Conservation (phyloP, 2,888 invertebrate species). For the Calephelis perditalis region DNA sequence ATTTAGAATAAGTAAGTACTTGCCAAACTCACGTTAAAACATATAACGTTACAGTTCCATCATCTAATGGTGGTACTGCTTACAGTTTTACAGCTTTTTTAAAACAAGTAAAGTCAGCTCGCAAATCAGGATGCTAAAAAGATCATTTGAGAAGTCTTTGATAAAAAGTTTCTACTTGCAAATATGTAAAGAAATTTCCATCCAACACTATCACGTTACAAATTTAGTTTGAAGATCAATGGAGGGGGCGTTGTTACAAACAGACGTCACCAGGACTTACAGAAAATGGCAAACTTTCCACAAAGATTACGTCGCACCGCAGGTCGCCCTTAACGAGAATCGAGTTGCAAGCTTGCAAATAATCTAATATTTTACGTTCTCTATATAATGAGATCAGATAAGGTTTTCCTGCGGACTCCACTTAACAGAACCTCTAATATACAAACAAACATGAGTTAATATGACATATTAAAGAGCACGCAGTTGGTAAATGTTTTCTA, state of each 20-base stretch:
- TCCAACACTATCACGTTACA: not conserved
- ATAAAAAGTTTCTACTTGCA: no score
- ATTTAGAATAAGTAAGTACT: no score
- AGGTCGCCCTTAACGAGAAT: slow-evolving; percentile 11
- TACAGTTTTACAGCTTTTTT: no score
- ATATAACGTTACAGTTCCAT: no score
- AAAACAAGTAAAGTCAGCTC: no score
- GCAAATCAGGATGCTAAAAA: no score
- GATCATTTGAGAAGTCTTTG: no score
- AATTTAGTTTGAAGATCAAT: slow-evolving; percentile 11
- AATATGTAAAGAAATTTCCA: not conserved
- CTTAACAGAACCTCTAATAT: slow-evolving; percentile 14
- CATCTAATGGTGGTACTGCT: no score
- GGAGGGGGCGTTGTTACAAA: not conserved
- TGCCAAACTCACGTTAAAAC: no score
- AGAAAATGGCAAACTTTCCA: slow-evolving; percentile 12
- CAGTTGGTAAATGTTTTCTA: no score
- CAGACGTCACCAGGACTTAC: slow-evolving; percentile 4
- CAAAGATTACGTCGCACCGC: not conserved
- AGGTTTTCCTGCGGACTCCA: slow-evolving; percentile 13
- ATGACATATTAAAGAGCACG: no score
- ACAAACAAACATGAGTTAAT: not conserved
- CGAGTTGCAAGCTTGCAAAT: slow-evolving; percentile 22
- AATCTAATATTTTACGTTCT: slow-evolving; percentile 19
- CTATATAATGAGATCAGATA: slow-evolving; percentile 15